Percentiles rank a stretch among this genome's conserved stretches.
Evolutionary conservation across 2,797 vertebrate genomes (phyloP).

Genomic region (Podarcis lilfordi): DNA sequence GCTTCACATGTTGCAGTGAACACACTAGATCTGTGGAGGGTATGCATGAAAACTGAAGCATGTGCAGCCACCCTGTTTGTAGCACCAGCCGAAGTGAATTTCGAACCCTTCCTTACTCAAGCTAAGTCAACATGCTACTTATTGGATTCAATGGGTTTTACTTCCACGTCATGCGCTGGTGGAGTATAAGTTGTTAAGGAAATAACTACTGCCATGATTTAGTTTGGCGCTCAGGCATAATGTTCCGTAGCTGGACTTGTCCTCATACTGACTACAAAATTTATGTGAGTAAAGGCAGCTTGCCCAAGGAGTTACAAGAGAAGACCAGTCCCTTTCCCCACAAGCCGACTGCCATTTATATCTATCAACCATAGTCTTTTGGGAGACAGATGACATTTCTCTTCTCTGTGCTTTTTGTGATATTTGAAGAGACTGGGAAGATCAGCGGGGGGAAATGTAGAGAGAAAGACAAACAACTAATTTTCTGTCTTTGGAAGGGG

Average conservation of each 20-base stretch:
- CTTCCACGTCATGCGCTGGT: not conserved
- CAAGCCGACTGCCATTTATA: not conserved
- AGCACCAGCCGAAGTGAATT: not conserved
- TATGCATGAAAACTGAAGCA: not conserved
- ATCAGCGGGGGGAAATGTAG: not conserved
- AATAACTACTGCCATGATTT: not conserved
- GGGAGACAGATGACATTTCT: not conserved
- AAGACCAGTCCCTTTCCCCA: not conserved
- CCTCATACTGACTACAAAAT: not conserved
- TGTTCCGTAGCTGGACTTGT: no score
- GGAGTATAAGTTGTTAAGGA: not conserved
- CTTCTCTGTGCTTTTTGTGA: fast-evolving
- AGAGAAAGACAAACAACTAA: constrained; percentile 15
- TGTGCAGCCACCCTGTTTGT: not conserved
- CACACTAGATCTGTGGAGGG: not conserved
- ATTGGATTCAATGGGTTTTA: not conserved
- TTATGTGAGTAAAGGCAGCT: not conserved
- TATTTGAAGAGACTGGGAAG: not conserved
- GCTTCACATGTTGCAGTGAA: not conserved
- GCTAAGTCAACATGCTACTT: not conserved
- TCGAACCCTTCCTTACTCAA: not conserved
- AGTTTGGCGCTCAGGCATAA: no score
- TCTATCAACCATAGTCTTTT: not conserved
- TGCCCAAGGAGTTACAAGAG: not conserved
- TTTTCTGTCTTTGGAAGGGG: constrained; percentile 19